These are phyloP conservation scores for Dasyornis broadbenti DNA, from an alignment of 2,113 vertebrate species.

Conservation along the genomic window DNA sequence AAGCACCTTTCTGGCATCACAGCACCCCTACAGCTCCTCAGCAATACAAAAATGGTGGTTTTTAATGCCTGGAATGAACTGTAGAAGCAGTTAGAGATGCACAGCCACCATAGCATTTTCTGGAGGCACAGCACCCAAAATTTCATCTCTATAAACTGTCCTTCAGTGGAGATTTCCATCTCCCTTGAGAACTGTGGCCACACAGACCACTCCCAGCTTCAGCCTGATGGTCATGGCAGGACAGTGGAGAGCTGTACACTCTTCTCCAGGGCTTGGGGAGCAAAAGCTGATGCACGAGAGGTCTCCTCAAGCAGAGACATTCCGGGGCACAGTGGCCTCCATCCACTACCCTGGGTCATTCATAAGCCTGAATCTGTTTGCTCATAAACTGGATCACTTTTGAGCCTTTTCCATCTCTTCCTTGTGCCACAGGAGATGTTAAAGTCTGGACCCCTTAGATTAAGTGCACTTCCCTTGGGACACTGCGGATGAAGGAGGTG, in stretches of 20 bases:
- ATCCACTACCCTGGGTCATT: fast-evolving
- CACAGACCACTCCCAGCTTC: background rate
- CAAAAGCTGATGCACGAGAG: background rate
- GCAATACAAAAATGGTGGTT: background rate
- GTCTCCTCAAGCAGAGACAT: background rate
- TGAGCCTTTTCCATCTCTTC: background rate
- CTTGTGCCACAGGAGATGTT: background rate
- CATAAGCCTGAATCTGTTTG: background rate
- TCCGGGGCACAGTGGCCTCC: background rate
- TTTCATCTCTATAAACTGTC: background rate
- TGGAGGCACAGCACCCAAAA: background rate
- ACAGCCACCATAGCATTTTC: background rate
- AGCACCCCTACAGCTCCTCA: background rate
- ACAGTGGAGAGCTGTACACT: background rate
- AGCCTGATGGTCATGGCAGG: background rate
- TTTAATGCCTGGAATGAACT: background rate
- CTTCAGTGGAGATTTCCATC: background rate
- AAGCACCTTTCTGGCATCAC: background rate
- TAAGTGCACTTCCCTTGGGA: background rate
- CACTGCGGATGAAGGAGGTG: background rate
- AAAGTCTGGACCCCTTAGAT: background rate
- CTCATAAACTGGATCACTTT: background rate
- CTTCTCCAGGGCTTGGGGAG: background rate
- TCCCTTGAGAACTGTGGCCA: background rate
- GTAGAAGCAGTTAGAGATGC: background rate